A percentile compares a stretch with the other conserved stretches of the same genome.
Evolutionary conservation across 2,888 invertebrate species (phyloP).

Genomic region (Torymus texanus): DNA sequence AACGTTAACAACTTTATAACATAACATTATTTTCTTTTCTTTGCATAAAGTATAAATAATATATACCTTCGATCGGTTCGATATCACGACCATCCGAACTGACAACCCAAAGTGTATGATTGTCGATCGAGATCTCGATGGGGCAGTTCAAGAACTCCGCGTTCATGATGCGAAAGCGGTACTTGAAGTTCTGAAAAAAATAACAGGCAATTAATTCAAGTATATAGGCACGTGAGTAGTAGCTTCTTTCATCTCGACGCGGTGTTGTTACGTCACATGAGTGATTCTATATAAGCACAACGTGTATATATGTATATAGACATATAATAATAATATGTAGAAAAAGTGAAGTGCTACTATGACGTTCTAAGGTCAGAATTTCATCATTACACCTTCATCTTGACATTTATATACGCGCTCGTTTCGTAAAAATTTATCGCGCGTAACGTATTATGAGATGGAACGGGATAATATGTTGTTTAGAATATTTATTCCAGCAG

Average conservation of each 20-base stretch:
- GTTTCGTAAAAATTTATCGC: not conserved
- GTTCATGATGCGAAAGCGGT: constrained; percentile 89
- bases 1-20: not conserved
- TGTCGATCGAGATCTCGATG: constrained; percentile 87
- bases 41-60: too few species aligned
- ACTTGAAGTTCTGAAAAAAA: constrained; percentile 72
- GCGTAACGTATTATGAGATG: too few species aligned
- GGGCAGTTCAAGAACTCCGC: constrained; percentile 93
- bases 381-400: constrained; percentile 21
- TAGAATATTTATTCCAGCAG: too few species aligned
- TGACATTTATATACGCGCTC: not conserved
- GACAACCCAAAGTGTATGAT: constrained; percentile 86
- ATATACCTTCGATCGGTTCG: constrained; percentile 83
- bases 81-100: constrained; percentile 88
- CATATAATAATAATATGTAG: too few species aligned
- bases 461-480: too few species aligned
- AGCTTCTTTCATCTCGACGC: too few species aligned
- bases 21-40: not conserved
- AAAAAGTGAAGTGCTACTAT: not conserved
- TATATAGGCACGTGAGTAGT: not conserved
- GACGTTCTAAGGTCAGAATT: constrained; percentile 21
- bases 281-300: too few species aligned
- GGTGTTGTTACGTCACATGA: too few species aligned
- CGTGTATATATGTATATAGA: too few species aligned
- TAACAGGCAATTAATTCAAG: not conserved